Percentiles rank a stretch among this genome's conserved stretches.
Evolutionary conservation across 2,797 vertebrate genomes (phyloP).

Genomic region (Melanogrammus aeglefinus): DNA sequence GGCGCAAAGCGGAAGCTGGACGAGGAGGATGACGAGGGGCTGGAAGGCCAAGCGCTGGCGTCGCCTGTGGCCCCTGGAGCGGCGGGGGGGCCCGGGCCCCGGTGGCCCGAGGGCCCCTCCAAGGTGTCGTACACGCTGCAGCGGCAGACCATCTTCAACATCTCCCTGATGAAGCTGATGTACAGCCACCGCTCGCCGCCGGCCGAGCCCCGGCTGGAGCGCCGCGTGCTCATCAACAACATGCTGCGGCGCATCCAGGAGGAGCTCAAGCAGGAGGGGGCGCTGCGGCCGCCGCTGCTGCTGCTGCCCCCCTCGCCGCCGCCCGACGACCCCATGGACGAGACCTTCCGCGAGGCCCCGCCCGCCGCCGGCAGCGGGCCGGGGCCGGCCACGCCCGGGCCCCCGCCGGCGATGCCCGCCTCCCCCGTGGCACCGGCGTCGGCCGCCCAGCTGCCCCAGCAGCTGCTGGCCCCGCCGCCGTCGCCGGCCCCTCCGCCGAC

Average conservation of each 20-base stretch:
- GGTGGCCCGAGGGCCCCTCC: constrained; percentile 81
- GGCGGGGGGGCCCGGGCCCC: constrained; percentile 75
- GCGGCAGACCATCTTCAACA: constrained; percentile 99
- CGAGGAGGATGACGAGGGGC: constrained; percentile 98
- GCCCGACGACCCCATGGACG: constrained; percentile 77
- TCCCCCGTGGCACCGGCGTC: constrained; percentile 85
- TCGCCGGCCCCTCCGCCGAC: not conserved
- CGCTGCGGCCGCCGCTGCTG: constrained; percentile 81
- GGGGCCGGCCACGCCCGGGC: constrained; percentile 59
- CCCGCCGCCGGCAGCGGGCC: constrained; percentile 76
- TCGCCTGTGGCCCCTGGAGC: constrained; percentile 53
- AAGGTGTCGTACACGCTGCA: constrained; percentile 98
- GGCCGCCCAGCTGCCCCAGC: constrained; percentile 89
- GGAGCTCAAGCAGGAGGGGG: constrained; percentile 93
- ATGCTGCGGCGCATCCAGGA: constrained; percentile 97
- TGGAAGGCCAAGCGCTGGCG: constrained; percentile 98
- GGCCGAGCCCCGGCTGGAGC: constrained; percentile 91
- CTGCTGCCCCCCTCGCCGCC: constrained; percentile 82
- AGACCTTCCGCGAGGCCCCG: constrained; percentile 84
- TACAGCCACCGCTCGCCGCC: constrained; percentile 88
- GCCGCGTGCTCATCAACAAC: constrained; percentile 97
- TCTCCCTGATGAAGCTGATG: constrained; percentile 95
- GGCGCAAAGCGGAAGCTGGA: constrained; percentile 98
- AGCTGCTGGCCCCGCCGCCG: constrained; percentile 47
- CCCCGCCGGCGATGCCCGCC: constrained; percentile 75